Conservation (phyloP, 2,113 vertebrate species). For the Seriola rivoliana region DNA sequence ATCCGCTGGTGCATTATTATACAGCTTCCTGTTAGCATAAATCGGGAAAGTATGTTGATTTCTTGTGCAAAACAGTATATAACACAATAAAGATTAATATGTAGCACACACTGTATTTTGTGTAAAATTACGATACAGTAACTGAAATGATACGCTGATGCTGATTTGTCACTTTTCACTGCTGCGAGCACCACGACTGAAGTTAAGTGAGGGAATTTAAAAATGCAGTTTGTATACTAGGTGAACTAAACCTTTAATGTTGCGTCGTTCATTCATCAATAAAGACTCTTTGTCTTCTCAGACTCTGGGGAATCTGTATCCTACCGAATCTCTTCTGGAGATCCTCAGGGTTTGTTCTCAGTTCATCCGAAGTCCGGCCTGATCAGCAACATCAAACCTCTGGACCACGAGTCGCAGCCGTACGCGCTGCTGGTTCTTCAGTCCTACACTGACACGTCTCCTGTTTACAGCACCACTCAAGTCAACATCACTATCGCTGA, state of each 20-base stretch:
- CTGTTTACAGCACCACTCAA: slow-evolving; percentile 87
- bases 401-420: slow-evolving; percentile 90
- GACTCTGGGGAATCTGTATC: slow-evolving; percentile 85
- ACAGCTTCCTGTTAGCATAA: too few species aligned
- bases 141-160: background rate
- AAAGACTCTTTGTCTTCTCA: slow-evolving; percentile 64
- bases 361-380: slow-evolving; percentile 88
- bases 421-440: slow-evolving; percentile 86
- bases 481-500: slow-evolving; percentile 89
- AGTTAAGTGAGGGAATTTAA: too few species aligned
- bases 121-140: too few species aligned
- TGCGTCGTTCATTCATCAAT: background rate
- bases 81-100: too few species aligned
- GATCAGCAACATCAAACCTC: slow-evolving; percentile 82
- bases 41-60: too few species aligned
- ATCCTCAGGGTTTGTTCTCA: slow-evolving; percentile 86
- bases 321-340: slow-evolving; percentile 91
- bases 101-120: too few species aligned
- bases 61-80: too few species aligned
- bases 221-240: background rate
- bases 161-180: too few species aligned
- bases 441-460: slow-evolving; percentile 82
- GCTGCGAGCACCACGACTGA: too few species aligned
- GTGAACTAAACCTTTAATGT: background rate
- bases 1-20: too few species aligned